Base-by-base conservation (phyloP, 2,888 invertebrate species). In the Mythimna lalbum region DNA sequence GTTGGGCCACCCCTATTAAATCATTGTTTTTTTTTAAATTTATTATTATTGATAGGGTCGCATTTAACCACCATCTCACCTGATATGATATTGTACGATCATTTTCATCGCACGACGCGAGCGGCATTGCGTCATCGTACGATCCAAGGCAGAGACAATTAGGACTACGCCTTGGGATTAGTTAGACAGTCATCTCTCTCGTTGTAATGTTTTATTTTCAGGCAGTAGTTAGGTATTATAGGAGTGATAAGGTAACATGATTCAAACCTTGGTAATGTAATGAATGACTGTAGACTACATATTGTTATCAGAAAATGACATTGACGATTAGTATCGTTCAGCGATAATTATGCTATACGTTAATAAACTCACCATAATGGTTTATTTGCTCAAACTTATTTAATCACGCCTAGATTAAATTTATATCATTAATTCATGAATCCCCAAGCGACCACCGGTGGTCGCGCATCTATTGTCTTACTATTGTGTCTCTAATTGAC, bases 231-330 rank as follows among this genome's bases (percentile, higher is more conserved):
- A 36, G 4, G 21, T 52, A 56, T 31, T 79, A 53, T 50, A 17
- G 53, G 27, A 31, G 23, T 74, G 80, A 80, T 63, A 74, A 53
- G 75, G 17, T 43, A 43, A 43, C 39, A 47, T 74, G 63, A 49
- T 64, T 80, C 0, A 57, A 64, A 63, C 17, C 39, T 23, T 43
- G 47, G 53, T 63, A 19, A 5, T 43, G 12, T 39, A 39, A 19
- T 36, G 49, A 47, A 52, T 63, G 63, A n/a, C n/a, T n/a, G n/a
- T n/a, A n/a, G 9, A 74, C 39, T 53, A 57, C n/a, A 12, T 49
- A 50, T 0, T n/a, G 39, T 59, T 74, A 74, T 53, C 56, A 59
- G 47, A 57, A 4, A 43, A 52, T 69, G 7, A 39, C 36, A 21
- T 27, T 76, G 5, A 53, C 0, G 1, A 4, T 76, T 53, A 43